Conservation (phyloP, 2,888 invertebrate genomes). For the Drosophila pseudotalamancana region DNA sequence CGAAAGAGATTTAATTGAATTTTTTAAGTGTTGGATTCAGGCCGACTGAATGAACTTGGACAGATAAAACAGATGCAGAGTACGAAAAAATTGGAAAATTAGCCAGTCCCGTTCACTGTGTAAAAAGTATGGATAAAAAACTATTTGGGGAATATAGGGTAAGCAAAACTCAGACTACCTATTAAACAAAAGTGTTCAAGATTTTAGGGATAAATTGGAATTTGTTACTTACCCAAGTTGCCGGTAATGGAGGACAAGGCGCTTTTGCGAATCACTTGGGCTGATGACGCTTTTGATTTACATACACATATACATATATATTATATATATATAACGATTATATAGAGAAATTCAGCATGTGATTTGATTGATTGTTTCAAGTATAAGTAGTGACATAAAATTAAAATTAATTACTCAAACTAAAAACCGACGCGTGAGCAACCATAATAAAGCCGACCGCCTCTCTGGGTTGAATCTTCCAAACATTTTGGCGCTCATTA, state of each 20-base stretch:
- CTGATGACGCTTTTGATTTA: constrained; percentile 84
- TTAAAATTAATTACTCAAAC: constrained; percentile 32
- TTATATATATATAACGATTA: constrained; percentile 74
- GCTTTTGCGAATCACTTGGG: constrained; percentile 89
- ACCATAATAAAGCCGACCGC: constrained; percentile 10
- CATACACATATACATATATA: constrained; percentile 78
- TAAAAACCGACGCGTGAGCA: constrained; percentile 6
- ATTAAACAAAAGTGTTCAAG: constrained; percentile 58
- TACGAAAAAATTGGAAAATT: not conserved
- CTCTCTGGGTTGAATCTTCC: constrained; percentile 22
- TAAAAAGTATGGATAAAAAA: constrained; percentile 12
- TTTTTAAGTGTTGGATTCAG: not conserved
- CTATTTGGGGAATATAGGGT: constrained; percentile 5
- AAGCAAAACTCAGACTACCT: constrained; percentile 59
- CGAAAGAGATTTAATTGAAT: constrained; percentile 3
- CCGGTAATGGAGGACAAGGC: constrained; percentile 96
- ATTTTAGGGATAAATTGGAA: constrained; percentile 54
- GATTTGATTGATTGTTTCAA: constrained; percentile 51
- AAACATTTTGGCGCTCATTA: constrained; percentile 6
- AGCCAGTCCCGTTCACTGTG: constrained; percentile 30
- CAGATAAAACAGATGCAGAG: constrained; percentile 11
- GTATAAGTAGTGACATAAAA: constrained; percentile 49
- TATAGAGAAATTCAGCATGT: constrained; percentile 67
- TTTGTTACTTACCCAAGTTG: constrained; percentile 93
- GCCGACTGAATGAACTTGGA: constrained; percentile 2